Conservation (phyloP, 92 coral and sea anemone species). For the Paramuricea clavata region DNA sequence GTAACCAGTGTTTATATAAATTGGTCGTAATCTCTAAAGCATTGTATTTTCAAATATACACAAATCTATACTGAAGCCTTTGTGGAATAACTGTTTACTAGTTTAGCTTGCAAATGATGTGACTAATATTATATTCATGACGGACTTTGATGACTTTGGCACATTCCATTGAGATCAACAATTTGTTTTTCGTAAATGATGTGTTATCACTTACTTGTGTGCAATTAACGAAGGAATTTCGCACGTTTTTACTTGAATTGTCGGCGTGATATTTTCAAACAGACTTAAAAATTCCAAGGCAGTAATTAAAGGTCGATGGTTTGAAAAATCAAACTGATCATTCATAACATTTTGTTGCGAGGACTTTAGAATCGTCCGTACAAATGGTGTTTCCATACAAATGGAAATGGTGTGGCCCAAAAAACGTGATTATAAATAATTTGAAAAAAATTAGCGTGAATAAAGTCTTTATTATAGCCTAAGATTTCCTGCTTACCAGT, state of each 20-base stretch:
- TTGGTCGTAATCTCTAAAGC: slow-evolving; percentile 37
- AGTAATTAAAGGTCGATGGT: background rate
- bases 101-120: background rate
- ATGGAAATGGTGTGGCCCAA: too few species aligned
- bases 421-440: too few species aligned
- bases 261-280: slow-evolving; percentile 9
- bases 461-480: background rate
- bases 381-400: too few species aligned
- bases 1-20: slow-evolving; percentile 49
- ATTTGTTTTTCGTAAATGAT: slow-evolving; percentile 53
- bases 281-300: background rate
- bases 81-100: background rate
- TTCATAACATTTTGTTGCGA: background rate
- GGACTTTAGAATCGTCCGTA: background rate
- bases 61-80: background rate
- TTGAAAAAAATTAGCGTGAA: background rate
- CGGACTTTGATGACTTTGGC: slow-evolving; percentile 1
- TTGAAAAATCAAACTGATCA: background rate
- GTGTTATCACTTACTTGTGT: slow-evolving; percentile 53
- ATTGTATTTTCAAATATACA: slow-evolving; percentile 18
- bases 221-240: slow-evolving; percentile 56
- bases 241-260: slow-evolving; percentile 29
- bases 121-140: background rate
- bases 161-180: slow-evolving; percentile 39
- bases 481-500: background rate